Conservation (phyloP, 1,140 invertebrate species). For the Tetragonula clypearis region DNA sequence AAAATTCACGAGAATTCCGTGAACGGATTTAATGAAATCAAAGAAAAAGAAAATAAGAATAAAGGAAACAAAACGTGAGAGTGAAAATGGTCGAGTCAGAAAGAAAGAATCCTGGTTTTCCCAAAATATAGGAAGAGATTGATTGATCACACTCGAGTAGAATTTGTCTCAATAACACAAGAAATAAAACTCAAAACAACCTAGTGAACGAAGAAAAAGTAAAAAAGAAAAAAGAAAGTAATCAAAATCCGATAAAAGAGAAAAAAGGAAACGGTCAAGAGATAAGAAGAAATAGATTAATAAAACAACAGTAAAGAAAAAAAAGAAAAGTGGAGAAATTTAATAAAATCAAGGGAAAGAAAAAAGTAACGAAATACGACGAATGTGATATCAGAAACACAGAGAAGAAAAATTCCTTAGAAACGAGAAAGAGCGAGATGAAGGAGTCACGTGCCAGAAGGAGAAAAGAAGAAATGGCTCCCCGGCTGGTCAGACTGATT, state of each 20-base stretch:
- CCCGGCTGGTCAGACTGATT: constrained; percentile 50
- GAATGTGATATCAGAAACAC: neutral
- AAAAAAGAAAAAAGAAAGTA: neutral
- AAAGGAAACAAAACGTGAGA: too few species aligned
- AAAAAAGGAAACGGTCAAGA: neutral
- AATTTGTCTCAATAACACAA: too few species aligned
- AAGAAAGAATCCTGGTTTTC: too few species aligned
- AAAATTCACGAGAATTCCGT: too few species aligned
- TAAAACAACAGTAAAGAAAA: neutral
- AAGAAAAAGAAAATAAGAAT: too few species aligned
- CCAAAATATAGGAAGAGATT: too few species aligned
- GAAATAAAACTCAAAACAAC: too few species aligned
- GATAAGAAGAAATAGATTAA: neutral
- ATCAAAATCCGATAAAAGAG: neutral
- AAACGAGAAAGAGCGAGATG: neutral
- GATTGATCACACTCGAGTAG: too few species aligned
- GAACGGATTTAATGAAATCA: too few species aligned
- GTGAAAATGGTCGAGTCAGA: too few species aligned
- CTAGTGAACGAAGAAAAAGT: neutral
- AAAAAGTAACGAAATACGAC: neutral
- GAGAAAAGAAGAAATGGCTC: neutral
- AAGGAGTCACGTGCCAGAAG: constrained; percentile 13
- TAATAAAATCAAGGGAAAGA: neutral
- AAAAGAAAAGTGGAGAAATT: neutral
- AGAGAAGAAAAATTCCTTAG: neutral